These are phyloP conservation scores for Actinernus sp. DNA, from an alignment of 92 coral and sea anemone species.

Conservation along the genomic window DNA sequence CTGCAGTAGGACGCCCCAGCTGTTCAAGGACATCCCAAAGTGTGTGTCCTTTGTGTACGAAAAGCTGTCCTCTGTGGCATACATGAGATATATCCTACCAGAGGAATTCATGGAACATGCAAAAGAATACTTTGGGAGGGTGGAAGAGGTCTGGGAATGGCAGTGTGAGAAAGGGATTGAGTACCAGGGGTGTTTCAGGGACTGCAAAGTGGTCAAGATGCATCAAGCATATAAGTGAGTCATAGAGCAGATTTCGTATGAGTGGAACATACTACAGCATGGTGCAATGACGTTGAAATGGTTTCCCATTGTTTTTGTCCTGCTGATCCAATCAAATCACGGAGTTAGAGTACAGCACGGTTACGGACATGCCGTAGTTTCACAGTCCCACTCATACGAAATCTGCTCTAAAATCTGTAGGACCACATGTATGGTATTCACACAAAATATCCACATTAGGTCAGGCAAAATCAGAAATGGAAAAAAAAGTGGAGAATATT, in stretches of 20 bases:
- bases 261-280: background rate
- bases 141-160: constrained; percentile 68
- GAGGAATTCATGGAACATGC: constrained; percentile 61
- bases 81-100: constrained; percentile 47
- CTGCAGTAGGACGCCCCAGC: constrained; percentile 15
- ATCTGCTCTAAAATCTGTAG: too few relatives aligned
- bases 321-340: too few relatives aligned
- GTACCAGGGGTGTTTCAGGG: constrained; percentile 35
- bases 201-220: constrained; percentile 49
- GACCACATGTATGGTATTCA: too few relatives aligned
- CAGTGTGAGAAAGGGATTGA: constrained; percentile 66
- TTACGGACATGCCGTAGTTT: too few relatives aligned
- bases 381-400: too few relatives aligned
- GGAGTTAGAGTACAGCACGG: too few relatives aligned
- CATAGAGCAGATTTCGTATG: too few relatives aligned
- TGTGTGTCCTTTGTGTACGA: constrained; percentile 65
- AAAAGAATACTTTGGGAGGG: constrained; percentile 59
- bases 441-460: too few relatives aligned
- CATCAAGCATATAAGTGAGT: constrained; percentile 69
- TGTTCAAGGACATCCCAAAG: constrained; percentile 55
- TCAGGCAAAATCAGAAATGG: too few relatives aligned
- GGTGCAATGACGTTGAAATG: too few relatives aligned
- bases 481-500: too few relatives aligned
- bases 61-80: constrained; percentile 34
- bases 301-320: too few relatives aligned